phyloP scores from a whole-genome alignment of 1,140 invertebrate genomes.

The Campoletis sonorensis region DNA sequence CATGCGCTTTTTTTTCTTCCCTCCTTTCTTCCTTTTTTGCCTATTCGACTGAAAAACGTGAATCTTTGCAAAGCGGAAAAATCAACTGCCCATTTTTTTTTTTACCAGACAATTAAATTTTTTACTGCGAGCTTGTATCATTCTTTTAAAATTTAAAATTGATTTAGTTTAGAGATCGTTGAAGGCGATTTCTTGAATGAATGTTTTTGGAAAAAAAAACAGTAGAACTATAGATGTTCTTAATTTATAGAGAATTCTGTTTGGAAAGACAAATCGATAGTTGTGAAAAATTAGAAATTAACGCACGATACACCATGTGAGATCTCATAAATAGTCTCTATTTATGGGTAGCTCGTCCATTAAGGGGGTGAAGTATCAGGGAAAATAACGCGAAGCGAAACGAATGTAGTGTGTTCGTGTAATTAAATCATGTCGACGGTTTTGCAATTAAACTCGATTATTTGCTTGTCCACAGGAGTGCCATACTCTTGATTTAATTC shows the following conservation, averaged over 20 bases:
- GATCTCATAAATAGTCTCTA: too few relatives aligned
- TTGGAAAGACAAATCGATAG: too few relatives aligned
- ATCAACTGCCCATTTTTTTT: conserved; percentile 40
- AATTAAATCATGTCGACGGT: conserved; percentile 78
- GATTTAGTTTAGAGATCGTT: too few relatives aligned
- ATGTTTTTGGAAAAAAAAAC: too few relatives aligned
- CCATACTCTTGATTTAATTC: conserved; percentile 72
- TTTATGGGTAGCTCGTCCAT: background rate
- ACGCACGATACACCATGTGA: background rate
- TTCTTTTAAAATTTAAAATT: too few relatives aligned
- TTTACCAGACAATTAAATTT: too few relatives aligned
- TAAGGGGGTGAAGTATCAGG: background rate
- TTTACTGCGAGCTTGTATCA: too few relatives aligned
- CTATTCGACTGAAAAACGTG: conserved; percentile 31
- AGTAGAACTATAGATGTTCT: too few relatives aligned
- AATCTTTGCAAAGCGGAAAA: background rate
- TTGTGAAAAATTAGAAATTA: too few relatives aligned
- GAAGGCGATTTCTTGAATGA: too few relatives aligned
- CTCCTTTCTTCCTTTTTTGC: background rate
- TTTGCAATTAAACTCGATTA: conserved; percentile 79
- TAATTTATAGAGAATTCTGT: too few relatives aligned
- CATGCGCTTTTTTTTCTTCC: background rate
- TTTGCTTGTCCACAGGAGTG: conserved; percentile 73
- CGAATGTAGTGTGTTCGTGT: conserved; percentile 63
- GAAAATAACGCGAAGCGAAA: conserved; percentile 46